Evolutionary conservation across 2,888 invertebrate genomes (phyloP), one percentile per base, ranked within the genome.

Genomic region (Cheilosia pagana): DNA sequence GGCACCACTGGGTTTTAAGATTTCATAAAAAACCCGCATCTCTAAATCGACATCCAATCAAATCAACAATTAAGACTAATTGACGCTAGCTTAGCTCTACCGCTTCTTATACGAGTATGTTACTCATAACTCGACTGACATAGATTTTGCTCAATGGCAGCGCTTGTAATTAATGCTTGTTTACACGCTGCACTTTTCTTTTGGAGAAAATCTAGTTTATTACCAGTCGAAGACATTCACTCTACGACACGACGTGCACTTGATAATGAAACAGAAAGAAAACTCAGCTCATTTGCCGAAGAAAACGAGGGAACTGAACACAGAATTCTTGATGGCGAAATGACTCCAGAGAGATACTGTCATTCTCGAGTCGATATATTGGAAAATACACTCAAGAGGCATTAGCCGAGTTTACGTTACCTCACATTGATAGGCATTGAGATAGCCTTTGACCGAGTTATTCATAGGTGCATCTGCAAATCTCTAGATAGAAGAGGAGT

Each of bases 31-130:
- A 3, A 31, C 31, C 39, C n/a, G 16, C 23, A 39, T 48, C 48
- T 59, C 59, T 3, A 25, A 25, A 60, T 41, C n/a, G 28, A 31
- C 41, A 52, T 28, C 31, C 25, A 62, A 70, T 70, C 31, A 59
- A 52, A 10, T 21, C 12, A 21, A n/a, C 50, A 60, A 60, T 60
- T 52, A 43, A 62, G 6, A 14, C 23, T 60, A 72, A 72, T 72
- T 43, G 8, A 68, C 14, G 4, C 10, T 43, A 43, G 31, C 12
- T 16, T 5, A 1, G 39, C 35, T 53, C 2, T 53, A 3, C 50
- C 6, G 45, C n/a, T 3, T 14, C n/a, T n/a, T n/a, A n/a, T n/a
- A n/a, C n/a, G n/a, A n/a, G 14, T 50, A 10, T n/a, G 5, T 14
- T 7, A 41, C 14, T 39, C 1, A 6, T 12, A 59, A 10, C 10